These are phyloP conservation scores for Peromyscus leucopus DNA, from an alignment of 2,113 vertebrate genomes.

Conservation along the genomic window DNA sequence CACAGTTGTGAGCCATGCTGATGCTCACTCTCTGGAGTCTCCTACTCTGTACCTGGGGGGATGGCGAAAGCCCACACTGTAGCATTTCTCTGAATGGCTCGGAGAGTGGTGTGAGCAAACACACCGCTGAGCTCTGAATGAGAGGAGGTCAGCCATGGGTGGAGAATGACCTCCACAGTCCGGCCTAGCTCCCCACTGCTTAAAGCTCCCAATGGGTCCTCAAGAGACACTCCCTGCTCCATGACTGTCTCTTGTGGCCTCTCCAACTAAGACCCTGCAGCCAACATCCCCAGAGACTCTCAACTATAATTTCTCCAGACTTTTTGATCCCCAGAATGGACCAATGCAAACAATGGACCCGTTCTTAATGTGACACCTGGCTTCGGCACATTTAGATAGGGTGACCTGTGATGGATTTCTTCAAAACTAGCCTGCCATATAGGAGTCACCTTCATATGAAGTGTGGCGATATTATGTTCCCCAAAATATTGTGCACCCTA, in stretches of 20 bases:
- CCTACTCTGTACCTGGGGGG: not conserved
- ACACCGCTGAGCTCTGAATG: not conserved
- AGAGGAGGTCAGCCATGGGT: not conserved
- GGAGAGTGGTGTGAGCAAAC: not conserved
- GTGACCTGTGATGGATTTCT: not conserved
- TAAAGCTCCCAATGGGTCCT: not conserved
- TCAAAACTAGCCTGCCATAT: not conserved
- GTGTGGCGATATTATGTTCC: too few relatives aligned
- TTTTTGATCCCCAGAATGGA: not conserved
- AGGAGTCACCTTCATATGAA: not conserved
- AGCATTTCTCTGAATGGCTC: not conserved
- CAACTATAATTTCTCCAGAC: not conserved
- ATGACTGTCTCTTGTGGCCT: not conserved
- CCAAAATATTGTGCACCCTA: too few relatives aligned
- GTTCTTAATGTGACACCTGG: not conserved
- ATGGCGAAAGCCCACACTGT: not conserved
- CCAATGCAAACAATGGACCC: not conserved
- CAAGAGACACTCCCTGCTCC: too few relatives aligned
- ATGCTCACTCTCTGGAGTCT: not conserved
- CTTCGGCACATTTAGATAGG: not conserved
- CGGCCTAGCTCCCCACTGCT: not conserved
- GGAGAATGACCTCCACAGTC: too few relatives aligned
- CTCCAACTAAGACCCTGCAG: not conserved
- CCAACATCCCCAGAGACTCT: not conserved
- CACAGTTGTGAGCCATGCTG: not conserved